A percentile compares a stretch with the other conserved stretches of the same genome.
Conservation (phyloP, 2,888 invertebrate species). For the Napeogenes inachia region DNA sequence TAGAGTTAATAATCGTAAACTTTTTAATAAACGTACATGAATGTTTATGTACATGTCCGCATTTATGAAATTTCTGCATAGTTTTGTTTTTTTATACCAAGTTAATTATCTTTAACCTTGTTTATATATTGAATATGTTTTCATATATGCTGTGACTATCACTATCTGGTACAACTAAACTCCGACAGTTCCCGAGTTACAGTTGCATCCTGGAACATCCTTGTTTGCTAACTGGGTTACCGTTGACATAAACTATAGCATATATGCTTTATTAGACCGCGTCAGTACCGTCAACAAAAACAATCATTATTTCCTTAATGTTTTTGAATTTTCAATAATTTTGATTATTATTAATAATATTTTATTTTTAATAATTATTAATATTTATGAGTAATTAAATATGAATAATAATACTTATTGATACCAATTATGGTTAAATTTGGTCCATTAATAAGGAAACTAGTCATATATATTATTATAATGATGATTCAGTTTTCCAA, state of each 20-base stretch:
- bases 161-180: slow-evolving; percentile 25
- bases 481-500: slow-evolving; percentile 22
- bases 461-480: slow-evolving; percentile 10
- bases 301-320: not conserved
- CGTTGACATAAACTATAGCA: slow-evolving; percentile 24
- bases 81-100: slow-evolving; percentile 13
- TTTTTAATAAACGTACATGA: slow-evolving; percentile 26
- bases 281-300: not conserved
- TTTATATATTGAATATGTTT: not conserved
- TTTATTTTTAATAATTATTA: not conserved
- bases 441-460: slow-evolving; percentile 18
- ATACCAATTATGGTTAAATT: slow-evolving; percentile 7
- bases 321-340: not conserved
- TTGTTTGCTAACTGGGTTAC: slow-evolving; percentile 43
- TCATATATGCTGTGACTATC: not conserved
- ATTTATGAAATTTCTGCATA: slow-evolving; percentile 28
- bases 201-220: slow-evolving; percentile 52
- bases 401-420: too few species aligned
- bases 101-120: slow-evolving; percentile 11
- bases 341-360: not conserved
- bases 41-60: slow-evolving; percentile 24
- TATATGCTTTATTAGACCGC: not conserved
- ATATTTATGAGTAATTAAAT: not conserved
- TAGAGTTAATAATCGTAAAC: slow-evolving; percentile 31
- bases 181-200: slow-evolving; percentile 40